These are phyloP conservation scores for Drosophila pallidifrons DNA, from an alignment of 1,140 invertebrate species.

Conservation along the genomic window DNA sequence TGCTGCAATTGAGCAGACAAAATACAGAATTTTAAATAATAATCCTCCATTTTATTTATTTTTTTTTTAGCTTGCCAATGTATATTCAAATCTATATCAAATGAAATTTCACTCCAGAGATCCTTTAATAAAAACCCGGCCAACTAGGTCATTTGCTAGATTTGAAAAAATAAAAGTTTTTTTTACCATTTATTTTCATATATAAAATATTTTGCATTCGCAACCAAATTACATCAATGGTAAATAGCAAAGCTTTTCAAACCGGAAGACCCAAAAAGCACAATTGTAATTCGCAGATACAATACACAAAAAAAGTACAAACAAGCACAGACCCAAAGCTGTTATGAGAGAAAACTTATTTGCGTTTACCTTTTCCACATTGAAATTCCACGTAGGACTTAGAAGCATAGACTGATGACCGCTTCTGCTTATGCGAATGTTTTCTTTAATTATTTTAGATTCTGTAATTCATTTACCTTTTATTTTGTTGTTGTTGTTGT, in stretches of 20 bases:
- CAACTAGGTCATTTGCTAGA: neutral
- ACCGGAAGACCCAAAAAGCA: neutral
- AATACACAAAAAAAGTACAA: neutral
- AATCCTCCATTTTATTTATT: no score
- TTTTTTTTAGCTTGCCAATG: no score
- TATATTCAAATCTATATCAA: no score
- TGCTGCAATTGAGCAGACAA: no score
- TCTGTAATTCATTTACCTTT: conserved; percentile 33
- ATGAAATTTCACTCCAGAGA: no score
- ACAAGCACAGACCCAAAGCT: neutral
- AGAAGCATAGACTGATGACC: neutral
- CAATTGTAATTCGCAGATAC: conserved; percentile 8
- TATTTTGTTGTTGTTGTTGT: neutral
- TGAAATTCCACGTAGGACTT: conserved; percentile 5
- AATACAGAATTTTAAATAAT: no score
- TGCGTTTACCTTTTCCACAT: conserved; percentile 30
- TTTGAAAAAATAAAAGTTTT: neutral
- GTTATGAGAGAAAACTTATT: conserved; percentile 1
- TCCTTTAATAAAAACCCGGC: neutral
- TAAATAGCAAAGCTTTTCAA: neutral
- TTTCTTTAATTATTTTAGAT: conserved; percentile 42
- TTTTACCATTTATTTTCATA: neutral
- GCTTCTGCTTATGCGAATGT: conserved; percentile 21
- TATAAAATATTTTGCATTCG: neutral
- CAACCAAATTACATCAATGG: neutral